Conservation (phyloP, 2,113 vertebrate species). For the Limanda limanda region DNA sequence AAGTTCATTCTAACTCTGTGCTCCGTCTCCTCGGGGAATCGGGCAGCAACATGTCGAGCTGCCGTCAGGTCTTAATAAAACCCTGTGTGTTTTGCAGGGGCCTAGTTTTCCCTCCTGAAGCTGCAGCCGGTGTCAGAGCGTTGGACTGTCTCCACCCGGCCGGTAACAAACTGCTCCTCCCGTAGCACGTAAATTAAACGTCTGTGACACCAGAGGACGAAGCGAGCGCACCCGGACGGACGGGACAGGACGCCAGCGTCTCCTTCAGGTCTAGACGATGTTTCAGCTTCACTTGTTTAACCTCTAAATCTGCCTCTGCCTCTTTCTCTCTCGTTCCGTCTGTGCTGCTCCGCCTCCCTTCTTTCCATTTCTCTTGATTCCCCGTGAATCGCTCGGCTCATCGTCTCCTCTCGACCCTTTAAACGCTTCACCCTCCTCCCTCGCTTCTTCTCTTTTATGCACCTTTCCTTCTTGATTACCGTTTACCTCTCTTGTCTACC, state of each 20-base stretch:
- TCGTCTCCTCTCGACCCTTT: slow-evolving; percentile 23
- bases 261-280: slow-evolving; percentile 38
- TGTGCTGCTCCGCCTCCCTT: neutral
- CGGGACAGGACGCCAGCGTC: neutral
- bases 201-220: slow-evolving; percentile 50
- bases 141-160: too few species aligned
- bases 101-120: neutral
- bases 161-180: neutral
- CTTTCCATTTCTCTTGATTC: slow-evolving; percentile 2
- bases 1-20: too few species aligned
- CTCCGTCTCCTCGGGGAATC: too few species aligned
- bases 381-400: slow-evolving; percentile 9
- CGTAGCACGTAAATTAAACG: slow-evolving; percentile 45
- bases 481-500: neutral
- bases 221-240: slow-evolving; percentile 24
- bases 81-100: neutral
- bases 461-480: neutral
- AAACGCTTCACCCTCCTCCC: neutral
- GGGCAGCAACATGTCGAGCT: too few species aligned
- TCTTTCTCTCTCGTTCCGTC: neutral
- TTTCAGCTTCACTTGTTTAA: slow-evolving; percentile 10
- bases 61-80: too few species aligned
- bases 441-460: neutral
- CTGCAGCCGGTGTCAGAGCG: too few species aligned
- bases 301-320: slow-evolving; percentile 17